Evolutionary conservation across 2,797 vertebrate species (phyloP), one percentile per base, ranked within the genome.

Genomic region (Moxostoma hubbsi): DNA sequence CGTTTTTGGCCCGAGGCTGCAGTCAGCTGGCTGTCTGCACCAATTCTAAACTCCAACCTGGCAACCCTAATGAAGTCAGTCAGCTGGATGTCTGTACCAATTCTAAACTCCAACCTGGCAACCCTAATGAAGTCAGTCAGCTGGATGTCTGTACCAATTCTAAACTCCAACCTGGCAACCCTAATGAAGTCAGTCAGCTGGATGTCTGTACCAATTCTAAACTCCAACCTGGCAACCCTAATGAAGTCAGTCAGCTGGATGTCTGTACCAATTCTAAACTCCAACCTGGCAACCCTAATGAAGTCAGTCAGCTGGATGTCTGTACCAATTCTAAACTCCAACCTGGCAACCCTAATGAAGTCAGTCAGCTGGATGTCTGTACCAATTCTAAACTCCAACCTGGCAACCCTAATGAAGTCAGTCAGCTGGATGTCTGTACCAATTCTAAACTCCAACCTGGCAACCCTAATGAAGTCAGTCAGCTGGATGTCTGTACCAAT

Each of bases 1-100:
- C 9, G 54, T 77, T 81, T 75, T 36, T 46, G 54, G 16, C 15
- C 13, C 8, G 45, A 47, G 43, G 45, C 55, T 72, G 49, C 18
- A 45, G 76, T 58, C 51, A 54, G 9, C 18, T 9, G 49, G 43
- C 49, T 63, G 72, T 57, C 59, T 18, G 18, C 1, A 18, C 18
- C 18, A 18, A 18, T 18, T 18, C 18, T 18, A 18, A 18, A 18
- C 18, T 18, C 18, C 18, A 18, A 18, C 18, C 18, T 18, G 18
- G 18, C 18, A 18, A 18, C 18, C 18, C 18, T 18, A 18, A 18
- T 18, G 18, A 18, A 18, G 18, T 18, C 18, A 18, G 18, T 18
- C 18, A 18, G 18, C 18, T 9, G 49, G 43, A 36, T 63, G 72
- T 57, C 59, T 18, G 18, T 18, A 18, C 18, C 18, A 18, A 18